These are phyloP conservation scores for Thera obeliscata DNA, from an alignment of 2,888 invertebrate genomes.

Conservation along the genomic window DNA sequence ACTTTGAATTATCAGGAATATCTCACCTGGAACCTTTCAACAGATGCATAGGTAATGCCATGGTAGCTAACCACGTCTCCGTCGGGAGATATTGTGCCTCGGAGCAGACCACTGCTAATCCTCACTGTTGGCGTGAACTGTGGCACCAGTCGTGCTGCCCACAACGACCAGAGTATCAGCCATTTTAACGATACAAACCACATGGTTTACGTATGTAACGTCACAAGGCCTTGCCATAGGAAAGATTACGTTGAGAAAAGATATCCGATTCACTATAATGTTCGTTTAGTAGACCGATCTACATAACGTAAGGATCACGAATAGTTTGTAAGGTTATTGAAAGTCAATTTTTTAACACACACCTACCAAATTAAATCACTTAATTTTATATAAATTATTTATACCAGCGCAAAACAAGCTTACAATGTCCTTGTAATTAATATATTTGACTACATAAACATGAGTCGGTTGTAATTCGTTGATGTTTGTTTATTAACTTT, in stretches of 20 bases:
- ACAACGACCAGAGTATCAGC: constrained; percentile 71
- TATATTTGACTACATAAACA: neutral
- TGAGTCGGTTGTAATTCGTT: neutral
- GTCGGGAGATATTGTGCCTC: constrained; percentile 59
- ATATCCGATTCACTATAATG: too few species aligned
- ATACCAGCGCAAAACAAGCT: neutral
- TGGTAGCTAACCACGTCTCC: constrained; percentile 60
- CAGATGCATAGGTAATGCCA: constrained; percentile 67
- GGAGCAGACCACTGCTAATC: constrained; percentile 58
- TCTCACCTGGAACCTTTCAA: constrained; percentile 63
- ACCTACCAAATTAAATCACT: neutral
- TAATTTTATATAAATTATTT: neutral
- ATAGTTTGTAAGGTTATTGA: too few species aligned
- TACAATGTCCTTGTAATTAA: neutral
- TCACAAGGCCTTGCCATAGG: neutral
- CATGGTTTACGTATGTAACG: constrained; percentile 1
- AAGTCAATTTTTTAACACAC: neutral
- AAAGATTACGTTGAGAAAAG: too few species aligned
- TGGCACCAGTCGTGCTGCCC: constrained; percentile 66
- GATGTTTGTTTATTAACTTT: neutral
- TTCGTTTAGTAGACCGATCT: too few species aligned
- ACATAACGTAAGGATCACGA: too few species aligned
- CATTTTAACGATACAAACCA: constrained; percentile 49
- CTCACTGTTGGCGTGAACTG: constrained; percentile 61
- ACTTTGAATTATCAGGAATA: neutral